phyloP scores from a whole-genome alignment of 2,888 invertebrate species.

The Gortyna flavago region DNA sequence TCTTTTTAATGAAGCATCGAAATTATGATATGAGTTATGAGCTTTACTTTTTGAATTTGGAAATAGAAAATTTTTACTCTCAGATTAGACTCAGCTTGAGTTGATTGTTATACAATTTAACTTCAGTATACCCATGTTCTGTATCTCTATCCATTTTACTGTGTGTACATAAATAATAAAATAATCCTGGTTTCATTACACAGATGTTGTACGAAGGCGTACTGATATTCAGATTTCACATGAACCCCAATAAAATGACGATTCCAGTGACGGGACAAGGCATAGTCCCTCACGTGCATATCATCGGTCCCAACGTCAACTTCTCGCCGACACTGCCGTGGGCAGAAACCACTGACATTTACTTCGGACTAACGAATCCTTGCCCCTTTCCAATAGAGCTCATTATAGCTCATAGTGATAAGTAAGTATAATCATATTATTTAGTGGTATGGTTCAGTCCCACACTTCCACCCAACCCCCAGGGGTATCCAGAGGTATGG shows the following conservation, averaged over 20 bases:
- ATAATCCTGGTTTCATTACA: conserved; percentile 24
- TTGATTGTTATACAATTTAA: not conserved
- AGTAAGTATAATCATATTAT: conserved; percentile 82
- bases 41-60: not conserved
- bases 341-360: conserved; percentile 89
- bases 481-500: too few relatives aligned
- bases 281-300: conserved; percentile 87
- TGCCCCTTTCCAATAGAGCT: conserved; percentile 92
- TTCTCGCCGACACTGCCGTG: conserved; percentile 92
- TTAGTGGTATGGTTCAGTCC: too few relatives aligned
- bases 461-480: too few relatives aligned
- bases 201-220: conserved; percentile 85
- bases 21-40: not conserved
- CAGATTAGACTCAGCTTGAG: not conserved
- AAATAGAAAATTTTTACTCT: not conserved
- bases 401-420: conserved; percentile 92
- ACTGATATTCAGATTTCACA: conserved; percentile 85
- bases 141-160: not conserved
- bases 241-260: conserved; percentile 86
- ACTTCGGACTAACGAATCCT: conserved; percentile 91
- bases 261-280: conserved; percentile 89
- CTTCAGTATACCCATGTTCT: not conserved
- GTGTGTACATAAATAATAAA: not conserved
- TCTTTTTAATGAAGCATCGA: not conserved
- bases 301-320: conserved; percentile 86